Conservation (phyloP, 2,888 invertebrate species). For the Sthenelais limicola region DNA sequence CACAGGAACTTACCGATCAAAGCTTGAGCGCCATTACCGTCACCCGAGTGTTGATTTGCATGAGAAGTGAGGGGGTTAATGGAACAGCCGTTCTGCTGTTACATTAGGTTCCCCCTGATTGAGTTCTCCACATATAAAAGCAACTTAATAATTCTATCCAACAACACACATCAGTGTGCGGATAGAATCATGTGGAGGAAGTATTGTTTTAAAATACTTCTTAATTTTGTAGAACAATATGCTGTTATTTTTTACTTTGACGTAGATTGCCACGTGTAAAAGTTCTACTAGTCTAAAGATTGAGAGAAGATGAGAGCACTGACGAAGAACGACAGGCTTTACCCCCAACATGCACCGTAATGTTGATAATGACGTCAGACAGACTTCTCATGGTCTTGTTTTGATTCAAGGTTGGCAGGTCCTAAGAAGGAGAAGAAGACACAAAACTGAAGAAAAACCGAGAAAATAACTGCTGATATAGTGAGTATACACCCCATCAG, state of each 20-base stretch:
- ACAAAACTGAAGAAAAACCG: no score
- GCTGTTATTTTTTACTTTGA: no score
- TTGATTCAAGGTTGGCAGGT: slow-evolving; percentile 30
- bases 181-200: no score
- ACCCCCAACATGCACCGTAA: slow-evolving; percentile 39
- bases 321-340: slow-evolving; percentile 15
- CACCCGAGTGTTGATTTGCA: slow-evolving; percentile 40
- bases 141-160: no score
- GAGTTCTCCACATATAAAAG: neutral
- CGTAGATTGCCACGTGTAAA: no score
- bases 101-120: slow-evolving; percentile 9
- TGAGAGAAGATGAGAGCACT: slow-evolving; percentile 30
- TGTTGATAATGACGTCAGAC: slow-evolving; percentile 45
- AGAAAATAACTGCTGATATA: no score
- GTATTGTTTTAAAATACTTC: no score
- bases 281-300: neutral
- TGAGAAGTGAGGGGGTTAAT: slow-evolving; percentile 24
- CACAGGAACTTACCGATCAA: slow-evolving; percentile 26
- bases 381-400: slow-evolving; percentile 34
- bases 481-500: no score
- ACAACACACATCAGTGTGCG: no score
- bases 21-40: slow-evolving; percentile 40
- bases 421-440: no score
- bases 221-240: no score
- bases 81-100: slow-evolving; percentile 8